A percentile compares a stretch with the other conserved stretches of the same genome.
These are phyloP conservation scores for Aphelenchoides besseyi DNA, from an alignment of 1,140 invertebrate genomes.

Conservation along the genomic window DNA sequence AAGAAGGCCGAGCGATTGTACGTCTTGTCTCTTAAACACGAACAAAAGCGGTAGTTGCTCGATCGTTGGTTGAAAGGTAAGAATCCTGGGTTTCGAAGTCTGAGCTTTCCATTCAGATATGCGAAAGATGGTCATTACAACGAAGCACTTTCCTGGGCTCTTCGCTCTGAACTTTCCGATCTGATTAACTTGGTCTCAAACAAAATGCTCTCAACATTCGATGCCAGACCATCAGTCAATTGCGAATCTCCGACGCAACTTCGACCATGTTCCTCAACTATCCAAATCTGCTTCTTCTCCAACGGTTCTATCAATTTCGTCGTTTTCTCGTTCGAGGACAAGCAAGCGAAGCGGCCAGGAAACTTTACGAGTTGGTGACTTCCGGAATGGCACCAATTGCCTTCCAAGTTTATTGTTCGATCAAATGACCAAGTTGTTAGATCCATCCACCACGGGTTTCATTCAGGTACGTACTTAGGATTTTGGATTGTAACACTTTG, in stretches of 20 bases:
- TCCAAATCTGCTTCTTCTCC: constrained; percentile 26
- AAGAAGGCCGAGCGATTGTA: constrained; percentile 22
- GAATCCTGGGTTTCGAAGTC: not conserved
- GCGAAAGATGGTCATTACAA: constrained; percentile 1
- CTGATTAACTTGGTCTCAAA: constrained; percentile 18
- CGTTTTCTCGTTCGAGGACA: constrained; percentile 2
- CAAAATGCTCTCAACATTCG: not conserved
- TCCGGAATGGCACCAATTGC: constrained; percentile 11
- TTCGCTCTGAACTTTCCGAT: constrained; percentile 4
- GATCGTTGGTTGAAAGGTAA: constrained; percentile 16
- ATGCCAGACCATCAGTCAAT: constrained; percentile 5
- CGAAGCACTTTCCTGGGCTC: constrained; percentile 23
- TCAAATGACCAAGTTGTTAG: constrained; percentile 19
- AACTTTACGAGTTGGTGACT: constrained; percentile 6
- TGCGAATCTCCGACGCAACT: constrained; percentile 14
- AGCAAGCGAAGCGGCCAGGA: constrained; percentile 3
- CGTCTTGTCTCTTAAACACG: constrained; percentile 12
- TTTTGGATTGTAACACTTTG: not conserved
- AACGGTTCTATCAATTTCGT: constrained; percentile 33
- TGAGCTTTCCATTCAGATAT: constrained; percentile 13
- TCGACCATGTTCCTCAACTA: not conserved
- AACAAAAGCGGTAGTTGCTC: not conserved
- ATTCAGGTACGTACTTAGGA: constrained; percentile 1
- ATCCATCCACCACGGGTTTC: constrained; percentile 6
- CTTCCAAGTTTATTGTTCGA: constrained; percentile 23